Evolutionary conservation across 1,140 invertebrate genomes (phyloP).

Genomic region (Choristoneura fumiferana): DNA sequence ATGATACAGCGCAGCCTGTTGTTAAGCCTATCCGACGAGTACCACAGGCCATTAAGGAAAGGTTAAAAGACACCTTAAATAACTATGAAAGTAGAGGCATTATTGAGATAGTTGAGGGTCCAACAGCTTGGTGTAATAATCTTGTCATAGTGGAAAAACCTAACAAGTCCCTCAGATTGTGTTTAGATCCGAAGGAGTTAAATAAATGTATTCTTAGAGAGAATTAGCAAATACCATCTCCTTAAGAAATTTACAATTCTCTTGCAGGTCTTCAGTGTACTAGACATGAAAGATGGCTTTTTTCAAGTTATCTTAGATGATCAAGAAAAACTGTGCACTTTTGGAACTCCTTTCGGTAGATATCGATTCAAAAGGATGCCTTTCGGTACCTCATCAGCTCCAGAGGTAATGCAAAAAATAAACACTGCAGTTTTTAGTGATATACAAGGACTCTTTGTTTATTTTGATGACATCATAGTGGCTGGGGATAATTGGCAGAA

Average conservation of each 20-base stretch:
- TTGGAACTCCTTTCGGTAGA: constrained; percentile 40
- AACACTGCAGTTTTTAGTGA: constrained; percentile 37
- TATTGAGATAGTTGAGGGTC: constrained; percentile 39
- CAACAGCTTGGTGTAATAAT: constrained; percentile 57
- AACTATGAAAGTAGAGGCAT: constrained; percentile 4
- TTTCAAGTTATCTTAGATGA: constrained; percentile 30
- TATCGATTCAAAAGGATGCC: constrained; percentile 49
- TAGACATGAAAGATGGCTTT: constrained; percentile 40
- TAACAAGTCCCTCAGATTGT: constrained; percentile 53
- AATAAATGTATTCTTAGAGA: constrained; percentile 58
- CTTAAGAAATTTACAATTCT: constrained; percentile 40
- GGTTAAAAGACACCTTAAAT: background rate
- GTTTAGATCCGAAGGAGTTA: constrained; percentile 62
- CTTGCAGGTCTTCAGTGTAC: constrained; percentile 25
- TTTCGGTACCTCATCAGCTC: constrained; percentile 42
- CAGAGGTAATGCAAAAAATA: constrained; percentile 48
- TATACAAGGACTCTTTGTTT: constrained; percentile 42
- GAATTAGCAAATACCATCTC: constrained; percentile 39
- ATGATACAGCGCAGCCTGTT: background rate
- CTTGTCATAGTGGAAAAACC: constrained; percentile 59
- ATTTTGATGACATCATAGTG: constrained; percentile 58
- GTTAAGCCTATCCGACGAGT: background rate
- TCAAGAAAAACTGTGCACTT: constrained; percentile 25
- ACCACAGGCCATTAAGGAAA: background rate
- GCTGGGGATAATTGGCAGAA: constrained; percentile 34